Evolutionary conservation across 2,888 invertebrate species (phyloP), one percentile per base, ranked within the genome.

Genomic region (Synanthedon vespiformis): DNA sequence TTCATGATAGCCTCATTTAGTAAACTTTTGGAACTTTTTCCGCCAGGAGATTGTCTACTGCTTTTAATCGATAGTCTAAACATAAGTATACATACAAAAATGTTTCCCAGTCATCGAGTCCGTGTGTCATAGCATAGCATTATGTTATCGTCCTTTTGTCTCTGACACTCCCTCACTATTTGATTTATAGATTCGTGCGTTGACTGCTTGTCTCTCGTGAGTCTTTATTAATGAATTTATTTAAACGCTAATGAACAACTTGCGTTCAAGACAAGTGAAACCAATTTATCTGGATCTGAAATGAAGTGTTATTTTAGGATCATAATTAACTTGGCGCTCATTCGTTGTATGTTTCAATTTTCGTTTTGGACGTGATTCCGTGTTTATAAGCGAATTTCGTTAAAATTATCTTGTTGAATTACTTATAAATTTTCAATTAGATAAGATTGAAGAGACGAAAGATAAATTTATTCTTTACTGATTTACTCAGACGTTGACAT

Each of bases 211-310:
- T 85, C 84, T 80, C 78, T 68, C 61, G 62, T 65, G 66, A 64
- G 68, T 72, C 78, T 84, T 34, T 83, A 86, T 87, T 86, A 87
- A 87, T 86, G 85, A 86, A 83, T 86, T 85, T 84, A 86, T 87
- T 86, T 84, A 80, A 86, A 84, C 81, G 75, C 77, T 86, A 87
- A 87, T 86, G 86, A 87, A 86, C 82, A 80, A 85, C 73, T 79
- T 77, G 70, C 82, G 78, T 80, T 84, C 65, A 65, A 68, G 76
- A 84, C 85, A 86, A 86, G 86, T 85, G 76, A 77, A 80, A 76
- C 76, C 72, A 78, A 81, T 80, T 80, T 77, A 85, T 84, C 77
- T 82, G 72, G 69, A 73, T 70, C 69, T 65, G 54, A 68, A 76
- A 71, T 67, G 69, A 74, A 77, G 65, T 67, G 70, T 71, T 81